Evolutionary conservation across 2,113 vertebrate species (phyloP).

Genomic region (Vombatus ursinus): DNA sequence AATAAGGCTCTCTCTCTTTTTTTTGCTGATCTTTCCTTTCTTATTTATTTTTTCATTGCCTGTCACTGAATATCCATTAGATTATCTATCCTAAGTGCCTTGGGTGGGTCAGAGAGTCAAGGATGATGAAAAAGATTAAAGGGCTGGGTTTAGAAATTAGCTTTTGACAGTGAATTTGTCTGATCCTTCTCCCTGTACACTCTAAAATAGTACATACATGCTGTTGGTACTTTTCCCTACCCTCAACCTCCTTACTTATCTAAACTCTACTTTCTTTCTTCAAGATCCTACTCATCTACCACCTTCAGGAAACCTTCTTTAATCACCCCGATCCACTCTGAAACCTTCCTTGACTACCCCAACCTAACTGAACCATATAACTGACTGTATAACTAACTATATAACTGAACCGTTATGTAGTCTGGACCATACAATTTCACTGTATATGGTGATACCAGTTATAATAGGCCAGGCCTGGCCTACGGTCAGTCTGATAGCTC

Average conservation of each 20-base stretch:
- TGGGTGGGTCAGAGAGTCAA: neutral
- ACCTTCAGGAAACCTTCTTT: accelerated
- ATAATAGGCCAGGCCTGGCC: neutral
- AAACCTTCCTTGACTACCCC: neutral
- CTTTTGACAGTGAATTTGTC: no score
- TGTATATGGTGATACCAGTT: neutral
- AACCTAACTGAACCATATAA: neutral
- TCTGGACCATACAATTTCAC: neutral
- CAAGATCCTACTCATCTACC: neutral
- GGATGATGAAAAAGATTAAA: neutral
- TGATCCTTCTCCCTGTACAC: neutral
- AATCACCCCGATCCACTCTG: neutral
- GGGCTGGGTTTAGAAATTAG: neutral
- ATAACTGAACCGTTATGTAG: neutral
- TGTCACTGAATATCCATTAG: neutral
- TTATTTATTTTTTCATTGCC: neutral
- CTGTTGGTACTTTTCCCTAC: neutral
- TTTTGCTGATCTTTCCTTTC: neutral
- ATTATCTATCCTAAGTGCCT: neutral
- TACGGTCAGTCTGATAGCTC: neutral
- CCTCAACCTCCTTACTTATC: neutral
- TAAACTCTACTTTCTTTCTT: neutral
- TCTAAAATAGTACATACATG: neutral
- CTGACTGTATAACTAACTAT: neutral
- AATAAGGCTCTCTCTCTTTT: neutral